Evolutionary conservation across 2,113 vertebrate species (phyloP), one percentile per base, ranked within the genome.

Genomic region (Rhodinocichla rosea): DNA sequence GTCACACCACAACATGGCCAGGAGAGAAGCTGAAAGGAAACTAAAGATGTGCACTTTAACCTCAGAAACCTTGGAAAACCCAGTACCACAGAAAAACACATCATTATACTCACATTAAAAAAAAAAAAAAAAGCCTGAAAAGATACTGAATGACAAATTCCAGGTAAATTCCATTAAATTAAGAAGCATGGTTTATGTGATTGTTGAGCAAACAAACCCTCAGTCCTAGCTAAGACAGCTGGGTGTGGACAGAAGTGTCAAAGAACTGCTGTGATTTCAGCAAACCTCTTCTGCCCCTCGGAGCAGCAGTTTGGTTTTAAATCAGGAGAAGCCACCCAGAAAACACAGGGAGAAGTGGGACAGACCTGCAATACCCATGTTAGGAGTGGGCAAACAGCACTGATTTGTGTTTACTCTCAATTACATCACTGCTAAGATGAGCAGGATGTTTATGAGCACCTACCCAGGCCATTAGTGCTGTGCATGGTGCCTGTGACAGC

Each of bases 401-500:
- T 73, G 40, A 57, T 62, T 57, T 62, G 49, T 79, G 45, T 92
- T 95, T 93, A 88, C 30, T 39, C 47, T 88, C 70, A 69, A 67
- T 91, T 88, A 42, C 55, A 55, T 20, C 71, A 74, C 70, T 73
- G n/a, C 85, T 86, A 65, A 83, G 84, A 92, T 19, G 33, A 86
- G 22, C 50, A 45, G 70, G 57, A 37, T 76, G 67, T 92, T 94
- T 81, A 26, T 68, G 87, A 53, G 79, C 35, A 33, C 28, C 87
- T 65, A 45, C 56, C 82, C 76, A 89, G 60, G 63, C 82, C 59
- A 62, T 90, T 80, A 59, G 27, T 70, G 85, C 75, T 56, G 69
- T 83, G 69, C 74, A 64, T 14, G 62, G 73, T 87, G 84, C 62
- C 80, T 89, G 63, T 78, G 93, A 91, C 86, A 93, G 60, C 79